Percentiles rank a stretch among this genome's conserved stretches.
phyloP scores from a whole-genome alignment of 2,797 vertebrate genomes.

The Enteromius anoplus region DNA sequence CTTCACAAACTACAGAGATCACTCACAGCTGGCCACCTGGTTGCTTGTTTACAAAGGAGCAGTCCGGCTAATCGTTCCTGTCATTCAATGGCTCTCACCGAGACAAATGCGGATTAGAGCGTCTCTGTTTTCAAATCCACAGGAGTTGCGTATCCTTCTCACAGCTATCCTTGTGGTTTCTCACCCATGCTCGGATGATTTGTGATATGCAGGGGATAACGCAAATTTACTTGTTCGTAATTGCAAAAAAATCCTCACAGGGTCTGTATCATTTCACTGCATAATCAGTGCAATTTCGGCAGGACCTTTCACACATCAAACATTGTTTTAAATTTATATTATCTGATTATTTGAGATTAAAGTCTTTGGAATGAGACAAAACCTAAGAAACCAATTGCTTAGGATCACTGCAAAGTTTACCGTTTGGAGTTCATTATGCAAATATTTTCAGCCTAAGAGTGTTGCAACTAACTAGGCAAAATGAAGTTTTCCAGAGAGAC shows the following conservation, averaged over 20 bases:
- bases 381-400: not conserved
- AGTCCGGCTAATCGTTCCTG: slow-evolving; percentile 52
- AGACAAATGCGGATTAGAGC: slow-evolving; percentile 69
- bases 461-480: not conserved
- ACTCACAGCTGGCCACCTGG: slow-evolving; percentile 37
- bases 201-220: slow-evolving; percentile 1
- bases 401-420: not conserved
- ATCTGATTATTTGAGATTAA: not conserved
- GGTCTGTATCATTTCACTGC: not conserved
- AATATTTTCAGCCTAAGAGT: not conserved
- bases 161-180: not conserved
- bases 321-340: not conserved
- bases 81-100: slow-evolving; percentile 46
- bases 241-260: not conserved
- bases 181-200: not conserved
- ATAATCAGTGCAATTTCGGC: not conserved
- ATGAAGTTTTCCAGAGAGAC: not conserved
- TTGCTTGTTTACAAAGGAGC: slow-evolving; percentile 11
- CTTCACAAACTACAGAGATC: slow-evolving; percentile 34
- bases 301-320: not conserved
- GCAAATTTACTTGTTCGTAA: not conserved
- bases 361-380: not conserved
- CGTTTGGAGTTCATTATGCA: not conserved
- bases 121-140: slow-evolving; percentile 54
- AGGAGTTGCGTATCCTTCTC: slow-evolving; percentile 48